Base-by-base conservation (phyloP, 1,140 invertebrate genomes). In the Meloidogyne floridensis region DNA sequence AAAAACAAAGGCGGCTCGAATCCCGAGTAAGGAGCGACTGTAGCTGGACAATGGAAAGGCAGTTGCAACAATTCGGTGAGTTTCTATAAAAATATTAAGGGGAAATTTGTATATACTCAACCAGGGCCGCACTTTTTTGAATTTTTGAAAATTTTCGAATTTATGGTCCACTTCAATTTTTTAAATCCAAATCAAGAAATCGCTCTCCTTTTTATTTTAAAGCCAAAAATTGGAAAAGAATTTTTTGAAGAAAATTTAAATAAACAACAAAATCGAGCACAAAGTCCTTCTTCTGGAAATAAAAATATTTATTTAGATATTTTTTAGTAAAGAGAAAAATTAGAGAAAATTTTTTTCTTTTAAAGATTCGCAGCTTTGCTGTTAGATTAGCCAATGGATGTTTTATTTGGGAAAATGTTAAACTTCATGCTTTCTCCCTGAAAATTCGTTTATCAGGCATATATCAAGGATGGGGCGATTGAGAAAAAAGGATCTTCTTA, bases 291-390 rank as follows among this genome's bases (percentile, higher is more conserved):
- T 65, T 65, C 56, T 65, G 2, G 3, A n/a, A 65, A 15, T 65
- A 65, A 65, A 65, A 65, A 65, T 65, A 65, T 65, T 65, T 15
- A 65, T n/a, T 65, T 65, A 65, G 56, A 65, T 65, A n/a, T 65
- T n/a, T 65, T 13, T 65, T 13, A 65, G 13, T 59, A 13, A 13
- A 47, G 43, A 47, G 6, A 47, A 47, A 3, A n/a, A n/a, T n/a
- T n/a, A n/a, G n/a, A n/a, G 9, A 54, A 54, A 8, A 54, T 6
- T 54, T 54, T 54, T 11, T 9, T 65, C 15, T 65, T 65, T 65
- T n/a, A 3, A n/a, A 65, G 56, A 4, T 65, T n/a, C 56, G 56
- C 15, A 65, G 15, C 2, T 65, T 65, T 65, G 10, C 15, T 65
- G 10, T 65, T 4, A 65, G 7, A n/a, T 7, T n/a, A n/a, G 6